Conservation (phyloP, 2,113 vertebrate species). For the Apus apus region DNA sequence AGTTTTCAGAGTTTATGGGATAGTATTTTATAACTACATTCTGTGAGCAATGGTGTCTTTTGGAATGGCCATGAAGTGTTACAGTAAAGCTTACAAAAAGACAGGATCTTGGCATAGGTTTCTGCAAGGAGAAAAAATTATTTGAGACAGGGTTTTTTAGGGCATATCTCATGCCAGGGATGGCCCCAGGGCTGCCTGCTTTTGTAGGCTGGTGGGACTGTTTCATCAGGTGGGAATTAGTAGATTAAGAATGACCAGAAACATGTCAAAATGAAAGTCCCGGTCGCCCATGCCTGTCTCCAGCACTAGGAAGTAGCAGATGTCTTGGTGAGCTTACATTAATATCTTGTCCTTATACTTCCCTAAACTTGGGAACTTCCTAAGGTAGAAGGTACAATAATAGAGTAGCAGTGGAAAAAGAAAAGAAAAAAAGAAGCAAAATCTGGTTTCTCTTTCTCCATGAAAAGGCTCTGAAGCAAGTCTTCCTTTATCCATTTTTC, state of each 20-base stretch:
- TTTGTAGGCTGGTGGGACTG: neutral
- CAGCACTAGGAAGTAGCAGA: neutral
- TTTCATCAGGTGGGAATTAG: neutral
- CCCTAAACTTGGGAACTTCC: neutral
- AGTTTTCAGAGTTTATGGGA: conserved; percentile 49
- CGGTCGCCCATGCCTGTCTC: neutral
- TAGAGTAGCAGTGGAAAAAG: neutral
- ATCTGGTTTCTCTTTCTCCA: neutral
- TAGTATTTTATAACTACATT: conserved; percentile 33
- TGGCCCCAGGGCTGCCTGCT: neutral
- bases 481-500: neutral
- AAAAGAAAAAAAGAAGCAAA: neutral
- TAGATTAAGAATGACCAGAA: neutral
- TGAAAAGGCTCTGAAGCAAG: neutral
- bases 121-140: neutral
- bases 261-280: neutral
- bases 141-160: neutral
- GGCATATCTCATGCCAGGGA: neutral
- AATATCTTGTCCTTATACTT: neutral
- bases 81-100: conserved; percentile 6
- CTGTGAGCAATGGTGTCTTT: conserved; percentile 25
- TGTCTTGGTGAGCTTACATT: neutral
- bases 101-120: neutral
- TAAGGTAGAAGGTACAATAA: neutral
- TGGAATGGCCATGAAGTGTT: neutral